Evolutionary conservation across 2,888 invertebrate genomes (phyloP), one percentile per base, ranked within the genome.

Genomic region (Apamea anceps): DNA sequence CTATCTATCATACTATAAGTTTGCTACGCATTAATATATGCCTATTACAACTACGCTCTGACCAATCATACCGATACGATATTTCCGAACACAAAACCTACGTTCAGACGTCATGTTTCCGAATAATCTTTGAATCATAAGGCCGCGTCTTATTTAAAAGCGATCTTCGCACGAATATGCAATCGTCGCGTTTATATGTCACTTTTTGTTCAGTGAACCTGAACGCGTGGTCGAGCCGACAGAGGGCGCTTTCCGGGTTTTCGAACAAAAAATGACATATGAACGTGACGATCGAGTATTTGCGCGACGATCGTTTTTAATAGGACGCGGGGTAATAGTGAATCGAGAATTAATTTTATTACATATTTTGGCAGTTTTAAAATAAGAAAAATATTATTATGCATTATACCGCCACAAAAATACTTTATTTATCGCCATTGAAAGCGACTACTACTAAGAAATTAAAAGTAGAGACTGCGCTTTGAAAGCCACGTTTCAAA

Each of bases 1-100:
- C 96, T 96, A 96, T 95, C 95, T 96, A 96, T 94, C 91, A 92
- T 89, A 88, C 93, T 94, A 93, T 91, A 91, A 90, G 92, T 92
- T 91, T 85, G 89, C 95, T 95, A 95, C 93, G 88, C 88, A 89
- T 91, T 91, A 90, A 90, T 90, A 88, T 90, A 91, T 90, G 91
- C 86, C 88, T 90, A 90, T 89, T 86, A 86, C 72, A 87, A 86
- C 91, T 93, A 93, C 90, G 85, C 85, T 90, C 89, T 91, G 93
- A 93, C 87, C 94, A 93, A 93, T 91, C 93, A 92, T 90, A 89
- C 90, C 86, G 88, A 91, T 89, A 91, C 86, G 87, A 87, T 86
- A 86, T 87, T 89, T 76, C 81, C 79, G 80, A 87, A 87, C 84
- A 88, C 81, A 80, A 82, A 48, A 84, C 78, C 68, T 82, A 86